A percentile compares a stretch with the other conserved stretches of the same genome.
Conservation (phyloP, 2,113 vertebrate species). For the Epinephelus fuscoguttatus region DNA sequence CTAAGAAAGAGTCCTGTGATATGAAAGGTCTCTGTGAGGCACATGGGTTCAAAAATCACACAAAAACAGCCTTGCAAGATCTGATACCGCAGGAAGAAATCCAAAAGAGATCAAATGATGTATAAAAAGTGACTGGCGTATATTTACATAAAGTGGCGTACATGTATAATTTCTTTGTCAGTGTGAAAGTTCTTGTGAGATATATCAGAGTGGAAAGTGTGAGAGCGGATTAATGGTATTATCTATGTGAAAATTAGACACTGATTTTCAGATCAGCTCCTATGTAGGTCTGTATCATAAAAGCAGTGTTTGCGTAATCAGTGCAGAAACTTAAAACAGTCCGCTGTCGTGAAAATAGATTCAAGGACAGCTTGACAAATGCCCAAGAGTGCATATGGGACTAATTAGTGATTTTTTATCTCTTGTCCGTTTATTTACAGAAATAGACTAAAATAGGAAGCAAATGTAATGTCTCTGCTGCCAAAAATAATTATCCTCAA, state of each 20-base stretch:
- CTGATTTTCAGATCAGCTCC: constrained; percentile 9
- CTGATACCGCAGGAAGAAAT: neutral
- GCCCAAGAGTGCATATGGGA: constrained; percentile 49
- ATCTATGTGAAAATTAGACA: constrained; percentile 24
- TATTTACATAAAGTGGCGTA: constrained; percentile 16
- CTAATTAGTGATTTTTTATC: constrained; percentile 56
- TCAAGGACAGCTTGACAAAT: constrained; percentile 43
- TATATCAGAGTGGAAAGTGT: constrained; percentile 1
- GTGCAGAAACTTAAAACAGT: constrained; percentile 22
- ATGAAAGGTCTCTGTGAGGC: constrained; percentile 41
- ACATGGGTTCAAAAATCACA: constrained; percentile 28
- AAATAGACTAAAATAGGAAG: constrained; percentile 43
- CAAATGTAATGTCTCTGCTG: constrained; percentile 35
- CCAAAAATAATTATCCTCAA: constrained; percentile 87
- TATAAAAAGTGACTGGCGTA: neutral
- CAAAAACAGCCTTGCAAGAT: constrained; percentile 10
- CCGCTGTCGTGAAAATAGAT: constrained; percentile 34
- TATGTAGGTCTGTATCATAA: neutral
- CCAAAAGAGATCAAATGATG: neutral
- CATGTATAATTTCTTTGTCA: neutral
- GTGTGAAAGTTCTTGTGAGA: constrained; percentile 16
- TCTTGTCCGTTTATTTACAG: constrained; percentile 50
- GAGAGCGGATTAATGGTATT: constrained; percentile 18
- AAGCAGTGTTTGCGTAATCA: constrained; percentile 17
- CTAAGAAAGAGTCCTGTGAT: constrained; percentile 9